Evolutionary conservation across 2,113 vertebrate genomes (phyloP).

Genomic region (Sapajus apella): DNA sequence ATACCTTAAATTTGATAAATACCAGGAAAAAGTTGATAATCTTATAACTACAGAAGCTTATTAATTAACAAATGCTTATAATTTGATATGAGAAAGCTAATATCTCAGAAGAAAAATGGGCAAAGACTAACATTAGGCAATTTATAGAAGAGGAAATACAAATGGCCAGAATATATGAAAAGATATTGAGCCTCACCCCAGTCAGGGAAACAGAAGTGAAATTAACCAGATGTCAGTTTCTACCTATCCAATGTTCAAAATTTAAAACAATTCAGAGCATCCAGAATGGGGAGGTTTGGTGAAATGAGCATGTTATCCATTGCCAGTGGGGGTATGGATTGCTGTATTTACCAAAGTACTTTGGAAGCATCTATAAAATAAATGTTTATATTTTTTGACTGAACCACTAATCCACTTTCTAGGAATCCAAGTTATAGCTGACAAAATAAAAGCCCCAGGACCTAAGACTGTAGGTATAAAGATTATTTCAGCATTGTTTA

Average conservation of each 20-base stretch:
- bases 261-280: background rate
- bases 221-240: background rate
- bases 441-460: background rate
- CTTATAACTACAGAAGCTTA: background rate
- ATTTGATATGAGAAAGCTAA: background rate
- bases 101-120: background rate
- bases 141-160: background rate
- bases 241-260: background rate
- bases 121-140: background rate
- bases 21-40: background rate
- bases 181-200: background rate
- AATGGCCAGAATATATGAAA: background rate
- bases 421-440: background rate
- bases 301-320: background rate
- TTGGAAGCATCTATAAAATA: slow-evolving; percentile 21
- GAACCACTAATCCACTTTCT: slow-evolving; percentile 11
- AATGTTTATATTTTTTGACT: slow-evolving; percentile 11
- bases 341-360: background rate
- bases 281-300: background rate
- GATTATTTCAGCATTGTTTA: background rate
- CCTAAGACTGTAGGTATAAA: background rate
- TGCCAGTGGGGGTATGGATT: background rate
- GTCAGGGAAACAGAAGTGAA: background rate
- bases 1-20: background rate
- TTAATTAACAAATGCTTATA: background rate